Evolutionary conservation across 2,888 invertebrate genomes (phyloP), one percentile per base, ranked within the genome.

Genomic region (Himalopsyche kuldschensis): DNA sequence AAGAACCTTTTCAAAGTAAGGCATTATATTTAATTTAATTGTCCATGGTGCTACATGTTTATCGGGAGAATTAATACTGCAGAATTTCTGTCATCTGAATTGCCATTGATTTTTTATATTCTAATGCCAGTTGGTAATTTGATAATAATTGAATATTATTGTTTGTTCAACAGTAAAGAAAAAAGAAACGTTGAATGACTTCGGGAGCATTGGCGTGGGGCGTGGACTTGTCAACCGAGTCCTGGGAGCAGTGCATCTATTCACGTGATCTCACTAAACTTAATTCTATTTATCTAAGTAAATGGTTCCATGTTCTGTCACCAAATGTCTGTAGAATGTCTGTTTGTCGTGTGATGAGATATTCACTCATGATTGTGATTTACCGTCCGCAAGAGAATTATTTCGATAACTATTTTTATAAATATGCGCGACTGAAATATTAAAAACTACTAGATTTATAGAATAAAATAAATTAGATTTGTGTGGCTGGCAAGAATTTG

Each of bases 241-340:
- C 27, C 78, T 86, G 6, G 84, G 84, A 1, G 84, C 86, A 2
- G 86, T 86, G 5, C 85, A 86, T 81, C 80, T 85, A 81, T 85
- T 85, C 82, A 83, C 81, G 20, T 85, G 80, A 81, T 27, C 41
- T 20, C 27, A 69, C 10, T 69, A 27, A 69, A 15, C 15, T 4
- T 69, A 69, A 27, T 69, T 69, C 1, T 30, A 69, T 27, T 69
- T 69, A 27, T 69, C 30, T 69, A 41, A 1, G 41, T 15, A 41
- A 41, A 15, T 41, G 30, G 69, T 69, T 69, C n/a, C 17, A 55
- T 20, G 5, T 55, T 55, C 55, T 20, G 8, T 20, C 3, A 55
- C 24, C 10, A 10, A 55, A 24, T 5, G n/a, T 55, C n/a, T 20
- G 20, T 20, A 55, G 55, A 55, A 20, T 20, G 11, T 41, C 41